A percentile compares a stretch with the other conserved stretches of the same genome.
These are phyloP conservation scores for Tetragonula clypearis DNA, from an alignment of 1,140 invertebrate genomes.

Conservation along the genomic window DNA sequence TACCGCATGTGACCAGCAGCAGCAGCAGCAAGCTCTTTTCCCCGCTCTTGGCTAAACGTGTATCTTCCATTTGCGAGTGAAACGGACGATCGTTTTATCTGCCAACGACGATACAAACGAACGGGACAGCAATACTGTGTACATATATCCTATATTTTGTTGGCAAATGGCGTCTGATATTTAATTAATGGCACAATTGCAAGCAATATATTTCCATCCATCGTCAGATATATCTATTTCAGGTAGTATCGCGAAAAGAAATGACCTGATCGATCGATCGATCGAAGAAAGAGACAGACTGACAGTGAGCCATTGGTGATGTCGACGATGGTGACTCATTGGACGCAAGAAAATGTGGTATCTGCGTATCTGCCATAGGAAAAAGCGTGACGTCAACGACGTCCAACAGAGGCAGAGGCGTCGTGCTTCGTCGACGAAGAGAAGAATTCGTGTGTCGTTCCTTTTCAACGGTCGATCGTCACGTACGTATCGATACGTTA, in stretches of 20 bases:
- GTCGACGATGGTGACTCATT: constrained; percentile 33
- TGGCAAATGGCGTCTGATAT: too few species aligned
- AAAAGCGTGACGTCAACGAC: constrained; percentile 24
- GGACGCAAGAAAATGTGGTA: constrained; percentile 32
- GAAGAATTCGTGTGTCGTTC: background rate
- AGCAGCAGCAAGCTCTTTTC: background rate
- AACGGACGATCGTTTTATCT: background rate
- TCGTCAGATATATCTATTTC: too few species aligned
- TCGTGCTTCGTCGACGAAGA: background rate
- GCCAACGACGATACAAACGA: background rate
- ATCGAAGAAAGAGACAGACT: constrained; percentile 1
- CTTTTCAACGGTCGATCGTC: background rate
- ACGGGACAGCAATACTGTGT: too few species aligned
- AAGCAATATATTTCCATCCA: too few species aligned
- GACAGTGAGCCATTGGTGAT: background rate
- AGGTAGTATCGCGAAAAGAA: too few species aligned
- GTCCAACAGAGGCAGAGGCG: background rate
- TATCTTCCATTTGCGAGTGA: background rate
- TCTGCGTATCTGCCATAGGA: constrained; percentile 37
- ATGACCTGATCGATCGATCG: background rate
- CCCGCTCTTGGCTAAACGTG: background rate
- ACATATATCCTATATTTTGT: background rate
- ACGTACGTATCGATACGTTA: background rate
- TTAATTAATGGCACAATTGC: too few species aligned
- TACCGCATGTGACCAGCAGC: background rate